Percentiles rank a stretch among this genome's conserved stretches.
Conservation (phyloP, 2,888 invertebrate species). For the Macropis europaea region DNA sequence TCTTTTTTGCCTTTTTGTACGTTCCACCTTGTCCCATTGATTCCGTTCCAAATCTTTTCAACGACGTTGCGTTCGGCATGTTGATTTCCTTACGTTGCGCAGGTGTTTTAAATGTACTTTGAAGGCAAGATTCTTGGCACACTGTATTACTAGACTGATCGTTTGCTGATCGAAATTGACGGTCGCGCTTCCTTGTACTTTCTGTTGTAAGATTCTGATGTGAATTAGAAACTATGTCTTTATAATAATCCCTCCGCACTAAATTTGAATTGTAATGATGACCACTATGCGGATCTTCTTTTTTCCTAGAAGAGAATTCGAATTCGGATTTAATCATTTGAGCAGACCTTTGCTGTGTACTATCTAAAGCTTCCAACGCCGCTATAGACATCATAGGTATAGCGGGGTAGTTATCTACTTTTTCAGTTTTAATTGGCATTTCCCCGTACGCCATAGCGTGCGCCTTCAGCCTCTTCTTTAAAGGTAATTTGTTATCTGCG, state of each 20-base stretch:
- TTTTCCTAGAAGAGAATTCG: constrained; percentile 34
- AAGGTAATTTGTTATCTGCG: constrained; percentile 70
- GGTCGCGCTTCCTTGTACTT: constrained; percentile 55
- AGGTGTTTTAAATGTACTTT: constrained; percentile 53
- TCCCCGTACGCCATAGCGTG: constrained; percentile 64
- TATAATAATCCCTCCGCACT: constrained; percentile 63
- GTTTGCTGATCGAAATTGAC: constrained; percentile 35
- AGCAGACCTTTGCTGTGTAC: constrained; percentile 36
- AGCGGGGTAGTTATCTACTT: constrained; percentile 61
- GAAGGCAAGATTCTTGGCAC: constrained; percentile 51
- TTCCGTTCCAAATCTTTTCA: constrained; percentile 50
- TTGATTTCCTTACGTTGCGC: constrained; percentile 49
- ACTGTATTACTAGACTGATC: constrained; percentile 40
- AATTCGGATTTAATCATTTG: constrained; percentile 43
- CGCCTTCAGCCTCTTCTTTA: constrained; percentile 74
- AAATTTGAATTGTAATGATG: constrained; percentile 55
- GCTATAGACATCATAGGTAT: constrained; percentile 74
- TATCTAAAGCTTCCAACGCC: constrained; percentile 60
- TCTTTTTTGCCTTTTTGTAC: constrained; percentile 54
- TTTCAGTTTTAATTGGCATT: constrained; percentile 60
- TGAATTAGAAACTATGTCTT: constrained; percentile 53
- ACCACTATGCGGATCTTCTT: constrained; percentile 16
- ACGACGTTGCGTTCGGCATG: constrained; percentile 24
- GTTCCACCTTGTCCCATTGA: constrained; percentile 46
- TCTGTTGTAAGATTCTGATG: constrained; percentile 50